These are phyloP conservation scores for Orchestes rusci DNA, from an alignment of 2,888 invertebrate genomes.

Conservation along the genomic window DNA sequence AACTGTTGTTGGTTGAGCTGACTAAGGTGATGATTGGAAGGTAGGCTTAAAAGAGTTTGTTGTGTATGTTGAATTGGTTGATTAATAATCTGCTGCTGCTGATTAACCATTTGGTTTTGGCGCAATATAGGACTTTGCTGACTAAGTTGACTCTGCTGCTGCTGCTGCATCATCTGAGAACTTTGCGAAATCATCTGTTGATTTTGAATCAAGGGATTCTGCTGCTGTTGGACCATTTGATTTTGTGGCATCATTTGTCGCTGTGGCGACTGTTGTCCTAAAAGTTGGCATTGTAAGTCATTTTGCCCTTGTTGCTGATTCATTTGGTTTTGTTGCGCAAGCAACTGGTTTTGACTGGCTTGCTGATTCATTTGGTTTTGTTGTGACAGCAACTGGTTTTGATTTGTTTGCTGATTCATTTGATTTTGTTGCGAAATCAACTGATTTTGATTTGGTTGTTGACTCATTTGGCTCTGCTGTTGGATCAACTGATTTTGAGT, in stretches of 20 bases:
- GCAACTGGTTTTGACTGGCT: slow-evolving; percentile 7
- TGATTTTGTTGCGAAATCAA: slow-evolving; percentile 4
- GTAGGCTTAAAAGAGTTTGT: slow-evolving; percentile 14
- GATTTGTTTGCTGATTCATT: slow-evolving; percentile 5
- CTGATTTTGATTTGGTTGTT: slow-evolving; percentile 13
- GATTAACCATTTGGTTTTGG: slow-evolving; percentile 15
- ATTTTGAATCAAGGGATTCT: slow-evolving; percentile 4
- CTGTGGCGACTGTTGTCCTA: slow-evolving; percentile 22
- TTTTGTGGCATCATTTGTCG: slow-evolving; percentile 21
- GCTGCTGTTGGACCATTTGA: slow-evolving; percentile 25
- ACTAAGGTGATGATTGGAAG: slow-evolving; percentile 36
- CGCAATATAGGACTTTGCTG: slow-evolving; percentile 11
- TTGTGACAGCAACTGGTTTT: too few relatives aligned
- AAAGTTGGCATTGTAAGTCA: slow-evolving; percentile 24
- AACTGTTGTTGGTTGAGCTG: slow-evolving; percentile 39
- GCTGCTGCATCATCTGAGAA: slow-evolving; percentile 4
- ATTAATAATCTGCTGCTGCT: slow-evolving; percentile 18
- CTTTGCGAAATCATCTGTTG: slow-evolving; percentile 2
- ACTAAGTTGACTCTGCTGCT: slow-evolving; percentile 8
- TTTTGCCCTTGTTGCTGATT: slow-evolving; percentile 26
- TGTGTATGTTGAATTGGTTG: slow-evolving; percentile 13
- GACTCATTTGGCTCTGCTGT: slow-evolving; percentile 19
- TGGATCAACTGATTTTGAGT: slow-evolving; percentile 10
- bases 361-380: slow-evolving; percentile 14
- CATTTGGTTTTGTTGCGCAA: slow-evolving; percentile 26